Percentiles rank a stretch among this genome's conserved stretches.
Evolutionary conservation across 2,797 vertebrate species (phyloP).

Genomic region (Sandelia bainsii): DNA sequence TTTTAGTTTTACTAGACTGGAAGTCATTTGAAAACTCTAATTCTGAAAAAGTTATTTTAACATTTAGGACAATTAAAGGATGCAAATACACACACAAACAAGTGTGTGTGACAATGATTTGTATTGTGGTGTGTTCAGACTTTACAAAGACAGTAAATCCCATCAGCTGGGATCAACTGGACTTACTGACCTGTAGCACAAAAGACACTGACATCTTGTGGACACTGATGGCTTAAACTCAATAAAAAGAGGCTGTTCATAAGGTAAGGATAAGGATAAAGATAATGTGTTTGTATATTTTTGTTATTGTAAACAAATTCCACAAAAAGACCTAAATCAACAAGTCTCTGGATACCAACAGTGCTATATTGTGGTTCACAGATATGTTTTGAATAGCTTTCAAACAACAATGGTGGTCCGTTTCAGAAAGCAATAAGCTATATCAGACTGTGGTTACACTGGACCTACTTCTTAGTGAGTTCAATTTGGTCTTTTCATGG

Average conservation of each 20-base stretch:
- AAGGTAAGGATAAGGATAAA: background rate
- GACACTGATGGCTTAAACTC: conserved; percentile 5
- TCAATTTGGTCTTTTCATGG: background rate
- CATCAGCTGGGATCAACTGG: conserved; percentile 69
- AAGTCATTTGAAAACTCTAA: background rate
- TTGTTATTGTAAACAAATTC: background rate
- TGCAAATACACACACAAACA: conserved; percentile 1
- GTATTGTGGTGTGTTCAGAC: conserved; percentile 48
- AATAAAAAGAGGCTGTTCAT: no score
- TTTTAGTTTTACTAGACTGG: background rate
- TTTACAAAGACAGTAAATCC: conserved; percentile 63
- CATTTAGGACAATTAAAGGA: background rate
- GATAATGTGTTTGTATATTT: background rate
- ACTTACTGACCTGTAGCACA: conserved; percentile 51
- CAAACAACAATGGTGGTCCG: background rate
- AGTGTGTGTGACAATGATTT: conserved; percentile 45
- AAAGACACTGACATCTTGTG: conserved; percentile 73
- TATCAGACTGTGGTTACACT: background rate
- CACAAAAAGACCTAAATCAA: no score
- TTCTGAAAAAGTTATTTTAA: conserved; percentile 2
- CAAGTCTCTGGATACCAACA: background rate
- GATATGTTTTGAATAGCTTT: background rate
- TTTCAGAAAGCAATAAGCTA: background rate
- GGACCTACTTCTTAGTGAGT: background rate
- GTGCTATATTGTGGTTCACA: background rate